Base-by-base conservation (phyloP, 2,113 vertebrate genomes). In the Mus pahari region DNA sequence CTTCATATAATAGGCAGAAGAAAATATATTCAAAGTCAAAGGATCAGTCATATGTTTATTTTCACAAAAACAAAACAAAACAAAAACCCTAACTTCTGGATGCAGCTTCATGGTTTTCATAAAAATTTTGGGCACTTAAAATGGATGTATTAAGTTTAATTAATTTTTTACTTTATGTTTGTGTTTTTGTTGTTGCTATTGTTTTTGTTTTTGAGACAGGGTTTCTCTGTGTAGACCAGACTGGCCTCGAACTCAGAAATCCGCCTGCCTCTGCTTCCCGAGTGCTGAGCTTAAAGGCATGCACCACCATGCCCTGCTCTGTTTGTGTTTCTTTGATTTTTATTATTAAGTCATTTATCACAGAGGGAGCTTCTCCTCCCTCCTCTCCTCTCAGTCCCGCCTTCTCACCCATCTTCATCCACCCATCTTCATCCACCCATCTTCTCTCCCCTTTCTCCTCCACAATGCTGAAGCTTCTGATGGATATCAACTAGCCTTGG, bases 361-460 rank as follows among this genome's bases (percentile, higher is more conserved):
- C n/a, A n/a, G 19, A 19, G 3, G 9, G 1, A 42, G n/a, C 9
- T 39, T 73, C n/a, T 1, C n/a, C 71, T 73, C 70, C 17, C 9
- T 42, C 20, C 9, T 73, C 19, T 42, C 20, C 8, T 42, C 19
- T 22, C 20, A 74, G n/a, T 42, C n/a, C 19, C 71, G 42, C n/a
- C n/a, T 8, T 73, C 70, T 39, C 7, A 36, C 70, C 17, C n/a
- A n/a, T n/a, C 24, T 9, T 20, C 19, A 9, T 20, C 70, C 36
- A 19, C 5, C 9, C 4, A 1, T 71, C 24, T 9, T 20, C 19
- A 9, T 20, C 70, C 36, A 19, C 5, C 9, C 4, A 1, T 71
- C 16, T 39, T 11, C 20, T 20, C n/a, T 24, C n/a, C n/a, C 20
- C 20, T 24, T 73, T 73, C 19, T 73, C 9, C 71, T 74, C 20